Conservation (phyloP, 2,797 vertebrate genomes). For the Cryptoblepharus egeriae region DNA sequence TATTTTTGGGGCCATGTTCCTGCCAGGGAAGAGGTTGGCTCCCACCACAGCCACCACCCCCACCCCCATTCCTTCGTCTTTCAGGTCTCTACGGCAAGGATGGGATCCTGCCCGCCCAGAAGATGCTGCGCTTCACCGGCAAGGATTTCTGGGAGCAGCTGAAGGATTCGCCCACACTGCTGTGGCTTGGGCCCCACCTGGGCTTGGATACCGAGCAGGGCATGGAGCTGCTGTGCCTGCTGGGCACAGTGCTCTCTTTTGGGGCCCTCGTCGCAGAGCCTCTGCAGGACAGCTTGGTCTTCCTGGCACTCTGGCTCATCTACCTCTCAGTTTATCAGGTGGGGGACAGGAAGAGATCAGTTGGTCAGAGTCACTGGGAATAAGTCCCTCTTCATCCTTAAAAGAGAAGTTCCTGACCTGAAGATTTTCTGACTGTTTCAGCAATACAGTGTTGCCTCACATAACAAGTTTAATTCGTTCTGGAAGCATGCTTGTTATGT, state of each 20-base stretch:
- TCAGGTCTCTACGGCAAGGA: constrained; percentile 90
- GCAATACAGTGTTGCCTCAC: no score
- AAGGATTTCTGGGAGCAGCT: constrained; percentile 85
- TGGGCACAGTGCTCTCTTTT: constrained; percentile 79
- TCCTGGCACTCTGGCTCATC: constrained; percentile 84
- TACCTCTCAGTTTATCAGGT: constrained; percentile 90
- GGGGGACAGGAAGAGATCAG: no score
- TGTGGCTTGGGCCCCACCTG: constrained; percentile 87
- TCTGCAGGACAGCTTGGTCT: constrained; percentile 83
- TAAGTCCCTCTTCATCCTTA: no score
- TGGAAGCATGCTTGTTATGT: no score
- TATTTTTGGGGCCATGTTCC: no score
- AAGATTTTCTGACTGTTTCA: no score
- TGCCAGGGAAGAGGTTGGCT: not conserved
- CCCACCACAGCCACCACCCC: not conserved
- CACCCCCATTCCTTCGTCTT: not conserved
- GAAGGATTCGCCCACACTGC: constrained; percentile 83
- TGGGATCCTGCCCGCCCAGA: constrained; percentile 86
- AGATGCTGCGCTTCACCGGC: constrained; percentile 82
- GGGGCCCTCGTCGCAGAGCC: constrained; percentile 76
- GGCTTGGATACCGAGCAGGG: constrained; percentile 89
- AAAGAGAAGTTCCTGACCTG: no score
- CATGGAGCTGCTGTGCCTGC: constrained; percentile 89
- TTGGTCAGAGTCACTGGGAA: no score
- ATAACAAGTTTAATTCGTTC: no score